Evolutionary conservation across 2,888 invertebrate species (phyloP).

Genomic region (Stenurella melanura): DNA sequence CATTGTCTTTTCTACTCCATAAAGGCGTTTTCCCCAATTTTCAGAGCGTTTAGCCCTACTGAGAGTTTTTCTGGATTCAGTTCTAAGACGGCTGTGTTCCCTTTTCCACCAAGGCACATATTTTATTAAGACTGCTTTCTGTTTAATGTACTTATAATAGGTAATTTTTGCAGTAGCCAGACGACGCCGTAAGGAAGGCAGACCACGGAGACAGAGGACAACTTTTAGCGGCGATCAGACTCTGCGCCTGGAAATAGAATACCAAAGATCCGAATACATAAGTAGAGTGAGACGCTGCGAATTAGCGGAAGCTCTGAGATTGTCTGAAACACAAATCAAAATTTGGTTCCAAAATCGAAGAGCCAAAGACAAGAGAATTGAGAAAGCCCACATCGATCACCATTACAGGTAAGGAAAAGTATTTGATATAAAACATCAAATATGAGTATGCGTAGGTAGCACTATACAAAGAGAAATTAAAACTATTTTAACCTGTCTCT

Average conservation of each 20-base stretch:
- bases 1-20: too few relatives aligned
- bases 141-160: background rate
- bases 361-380: constrained; percentile 96
- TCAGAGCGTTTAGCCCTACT: too few relatives aligned
- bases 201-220: constrained; percentile 92
- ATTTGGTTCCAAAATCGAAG: constrained; percentile 97
- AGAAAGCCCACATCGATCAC: constrained; percentile 96
- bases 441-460: too few relatives aligned
- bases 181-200: constrained; percentile 88
- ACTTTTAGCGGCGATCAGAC: constrained; percentile 97
- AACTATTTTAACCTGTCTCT: too few relatives aligned
- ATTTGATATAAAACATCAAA: too few relatives aligned
- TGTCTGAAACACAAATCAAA: constrained; percentile 89
- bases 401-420: constrained; percentile 85
- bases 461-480: too few relatives aligned
- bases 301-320: constrained; percentile 81
- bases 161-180: constrained; percentile 81
- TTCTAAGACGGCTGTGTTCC: too few relatives aligned
- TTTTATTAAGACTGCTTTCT: too few relatives aligned
- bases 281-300: constrained; percentile 89
- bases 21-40: too few relatives aligned
- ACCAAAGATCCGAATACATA: constrained; percentile 94
- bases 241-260: constrained; percentile 91
- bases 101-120: too few relatives aligned
- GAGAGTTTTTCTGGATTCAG: too few relatives aligned